Percentiles rank a stretch among this genome's conserved stretches.
These are phyloP conservation scores for Drosophila cracens DNA, from an alignment of 2,888 invertebrate genomes.

Conservation along the genomic window DNA sequence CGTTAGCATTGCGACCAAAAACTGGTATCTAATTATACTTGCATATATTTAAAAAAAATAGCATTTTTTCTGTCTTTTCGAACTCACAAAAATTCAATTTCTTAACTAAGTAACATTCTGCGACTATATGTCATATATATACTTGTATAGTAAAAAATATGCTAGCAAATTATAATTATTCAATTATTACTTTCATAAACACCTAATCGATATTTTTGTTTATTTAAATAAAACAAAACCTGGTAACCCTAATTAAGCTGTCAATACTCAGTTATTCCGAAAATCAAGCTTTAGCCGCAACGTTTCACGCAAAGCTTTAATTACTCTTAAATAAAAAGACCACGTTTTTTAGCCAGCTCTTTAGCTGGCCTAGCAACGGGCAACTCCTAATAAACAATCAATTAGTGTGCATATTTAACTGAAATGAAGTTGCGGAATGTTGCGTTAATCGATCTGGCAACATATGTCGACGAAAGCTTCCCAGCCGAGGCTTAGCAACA, in stretches of 20 bases:
- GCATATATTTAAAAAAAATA: neutral
- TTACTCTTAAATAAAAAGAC: constrained; percentile 22
- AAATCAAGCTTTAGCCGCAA: neutral
- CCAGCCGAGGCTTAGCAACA: constrained; percentile 38
- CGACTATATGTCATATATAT: neutral
- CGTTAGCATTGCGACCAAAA: neutral
- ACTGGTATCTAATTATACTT: neutral
- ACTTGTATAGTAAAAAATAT: neutral
- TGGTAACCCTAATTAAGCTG: constrained; percentile 60
- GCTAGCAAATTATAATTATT: constrained; percentile 26
- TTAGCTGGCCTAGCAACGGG: constrained; percentile 23
- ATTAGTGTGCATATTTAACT: constrained; percentile 36
- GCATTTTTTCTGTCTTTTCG: neutral
- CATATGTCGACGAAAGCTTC: constrained; percentile 17
- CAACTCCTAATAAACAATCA: constrained; percentile 29
- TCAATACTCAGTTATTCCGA: constrained; percentile 3
- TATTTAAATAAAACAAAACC: neutral
- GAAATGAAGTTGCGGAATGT: constrained; percentile 16
- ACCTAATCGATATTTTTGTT: neutral
- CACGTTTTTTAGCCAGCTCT: neutral
- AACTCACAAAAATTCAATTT: neutral
- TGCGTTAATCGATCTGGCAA: constrained; percentile 36
- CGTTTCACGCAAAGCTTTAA: constrained; percentile 26
- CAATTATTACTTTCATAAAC: constrained; percentile 19
- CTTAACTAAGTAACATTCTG: neutral